Conservation (phyloP, 2,113 vertebrate species). For the Zingel zingel region DNA sequence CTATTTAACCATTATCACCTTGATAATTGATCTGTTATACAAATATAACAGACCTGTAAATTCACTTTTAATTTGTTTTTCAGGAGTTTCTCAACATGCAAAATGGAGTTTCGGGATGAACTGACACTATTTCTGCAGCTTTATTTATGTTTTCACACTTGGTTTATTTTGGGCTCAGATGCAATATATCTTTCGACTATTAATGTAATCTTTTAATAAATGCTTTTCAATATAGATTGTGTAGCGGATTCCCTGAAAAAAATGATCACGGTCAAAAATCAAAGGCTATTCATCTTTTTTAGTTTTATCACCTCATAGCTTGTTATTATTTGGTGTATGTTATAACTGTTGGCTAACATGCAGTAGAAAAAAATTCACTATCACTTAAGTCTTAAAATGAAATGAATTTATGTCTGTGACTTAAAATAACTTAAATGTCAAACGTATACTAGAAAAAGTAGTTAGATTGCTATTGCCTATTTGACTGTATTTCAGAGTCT, state of each 20-base stretch:
- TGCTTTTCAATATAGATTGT: background rate
- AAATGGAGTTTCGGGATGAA: slow-evolving; percentile 51
- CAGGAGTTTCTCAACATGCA: slow-evolving; percentile 73
- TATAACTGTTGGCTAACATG: background rate
- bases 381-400: background rate
- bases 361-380: background rate
- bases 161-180: slow-evolving; percentile 23
- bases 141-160: slow-evolving; percentile 26
- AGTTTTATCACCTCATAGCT: background rate
- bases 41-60: background rate
- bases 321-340: background rate
- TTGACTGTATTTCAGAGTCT: background rate
- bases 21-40: background rate
- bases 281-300: too few species aligned
- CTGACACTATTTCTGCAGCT: background rate
- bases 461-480: background rate
- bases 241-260: background rate
- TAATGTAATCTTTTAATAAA: slow-evolving; percentile 51
- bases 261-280: background rate
- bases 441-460: background rate
- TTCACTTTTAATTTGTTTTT: slow-evolving; percentile 35
- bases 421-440: background rate
- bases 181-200: slow-evolving; percentile 28
- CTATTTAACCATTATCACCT: background rate
- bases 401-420: background rate